Conservation (phyloP, 2,797 vertebrate species). For the Chelidonichthys spinosus region DNA sequence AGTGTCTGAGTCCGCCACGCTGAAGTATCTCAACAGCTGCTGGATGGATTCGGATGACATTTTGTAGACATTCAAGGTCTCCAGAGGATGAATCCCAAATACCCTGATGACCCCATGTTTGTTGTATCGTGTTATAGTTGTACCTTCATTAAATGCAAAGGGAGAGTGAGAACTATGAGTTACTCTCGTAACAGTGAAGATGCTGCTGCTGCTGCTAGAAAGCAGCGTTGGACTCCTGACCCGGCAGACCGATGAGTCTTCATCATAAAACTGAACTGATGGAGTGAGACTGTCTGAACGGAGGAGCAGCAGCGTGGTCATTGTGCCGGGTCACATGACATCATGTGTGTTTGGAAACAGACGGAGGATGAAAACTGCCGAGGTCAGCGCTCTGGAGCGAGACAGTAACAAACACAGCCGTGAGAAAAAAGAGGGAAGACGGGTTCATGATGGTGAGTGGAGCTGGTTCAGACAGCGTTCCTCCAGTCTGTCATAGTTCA, state of each 20-base stretch:
- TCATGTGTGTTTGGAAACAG: constrained; percentile 42
- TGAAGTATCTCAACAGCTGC: neutral
- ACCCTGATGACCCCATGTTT: too few species aligned
- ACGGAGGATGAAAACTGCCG: constrained; percentile 57
- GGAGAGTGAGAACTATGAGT: too few species aligned
- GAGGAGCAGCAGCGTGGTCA: constrained; percentile 14
- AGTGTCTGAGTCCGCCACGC: neutral
- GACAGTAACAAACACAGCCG: constrained; percentile 13
- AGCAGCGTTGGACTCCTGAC: constrained; percentile 13
- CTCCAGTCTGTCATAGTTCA: too few species aligned
- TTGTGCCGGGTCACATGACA: constrained; percentile 33
- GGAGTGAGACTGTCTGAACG: neutral
- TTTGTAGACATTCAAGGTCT: too few species aligned
- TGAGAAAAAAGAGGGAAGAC: neutral
- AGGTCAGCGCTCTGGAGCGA: constrained; percentile 69
- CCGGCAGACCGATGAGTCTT: constrained; percentile 3
- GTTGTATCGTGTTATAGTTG: too few species aligned
- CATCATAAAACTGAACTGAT: constrained; percentile 13
- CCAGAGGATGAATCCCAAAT: too few species aligned
- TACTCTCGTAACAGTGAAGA: too few species aligned
- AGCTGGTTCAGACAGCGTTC: neutral
- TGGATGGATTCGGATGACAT: too few species aligned
- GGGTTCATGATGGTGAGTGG: neutral
- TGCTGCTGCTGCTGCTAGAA: too few species aligned
- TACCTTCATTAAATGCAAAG: neutral